Evolutionary conservation across 2,797 vertebrate genomes (phyloP).

Genomic region (Glyptemys insculpta): DNA sequence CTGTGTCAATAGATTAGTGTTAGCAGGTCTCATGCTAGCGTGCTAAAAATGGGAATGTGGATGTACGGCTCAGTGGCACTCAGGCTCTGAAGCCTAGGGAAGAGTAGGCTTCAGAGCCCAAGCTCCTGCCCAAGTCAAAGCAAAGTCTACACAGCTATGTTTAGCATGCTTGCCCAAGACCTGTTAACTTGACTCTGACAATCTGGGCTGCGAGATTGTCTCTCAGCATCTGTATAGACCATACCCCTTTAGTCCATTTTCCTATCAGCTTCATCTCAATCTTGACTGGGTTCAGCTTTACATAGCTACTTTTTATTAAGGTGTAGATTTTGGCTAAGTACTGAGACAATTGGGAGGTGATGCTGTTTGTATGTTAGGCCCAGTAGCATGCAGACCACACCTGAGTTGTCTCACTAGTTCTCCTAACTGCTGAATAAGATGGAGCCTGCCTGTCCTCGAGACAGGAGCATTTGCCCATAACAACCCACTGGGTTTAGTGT

Average conservation of each 20-base stretch:
- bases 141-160: background rate
- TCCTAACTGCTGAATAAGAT: background rate
- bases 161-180: background rate
- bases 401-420: too few relatives aligned
- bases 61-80: background rate
- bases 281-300: background rate
- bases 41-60: background rate
- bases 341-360: background rate
- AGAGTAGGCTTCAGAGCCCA: background rate
- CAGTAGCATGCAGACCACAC: too few relatives aligned
- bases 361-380: background rate
- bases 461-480: background rate
- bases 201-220: background rate
- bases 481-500: background rate
- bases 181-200: too few relatives aligned
- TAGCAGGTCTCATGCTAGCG: too few relatives aligned
- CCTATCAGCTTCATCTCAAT: background rate
- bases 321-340: background rate
- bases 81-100: background rate
- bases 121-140: too few relatives aligned
- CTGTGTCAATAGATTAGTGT: too few relatives aligned
- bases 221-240: background rate
- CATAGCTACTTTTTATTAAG: background rate
- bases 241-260: background rate
- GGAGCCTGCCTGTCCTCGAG: background rate